Evolutionary conservation across 2,888 invertebrate genomes (phyloP).

Genomic region (Noctuana brunneofusca): DNA sequence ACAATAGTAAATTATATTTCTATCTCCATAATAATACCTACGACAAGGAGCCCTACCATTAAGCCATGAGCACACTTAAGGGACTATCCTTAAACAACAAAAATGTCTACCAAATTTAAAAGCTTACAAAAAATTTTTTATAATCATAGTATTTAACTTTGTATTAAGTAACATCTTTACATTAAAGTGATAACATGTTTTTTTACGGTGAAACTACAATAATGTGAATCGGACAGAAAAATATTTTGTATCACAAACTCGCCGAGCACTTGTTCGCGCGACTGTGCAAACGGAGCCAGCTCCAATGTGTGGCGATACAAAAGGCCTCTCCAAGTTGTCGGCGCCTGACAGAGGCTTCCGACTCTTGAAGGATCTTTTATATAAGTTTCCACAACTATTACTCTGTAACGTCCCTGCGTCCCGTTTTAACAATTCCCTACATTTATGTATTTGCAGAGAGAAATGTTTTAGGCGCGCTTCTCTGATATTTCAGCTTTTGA

Average conservation of each 20-base stretch:
- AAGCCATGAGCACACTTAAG: too few relatives aligned
- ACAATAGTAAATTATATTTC: too few relatives aligned
- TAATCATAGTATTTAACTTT: too few relatives aligned
- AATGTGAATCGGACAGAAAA: background rate
- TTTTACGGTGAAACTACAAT: too few relatives aligned
- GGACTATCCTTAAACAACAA: too few relatives aligned
- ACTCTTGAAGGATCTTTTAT: constrained; percentile 39
- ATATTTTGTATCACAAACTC: background rate
- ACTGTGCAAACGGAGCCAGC: background rate
- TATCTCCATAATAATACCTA: too few relatives aligned
- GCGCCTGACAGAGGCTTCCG: constrained; percentile 36
- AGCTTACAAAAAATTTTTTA: too few relatives aligned
- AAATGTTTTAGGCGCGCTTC: background rate
- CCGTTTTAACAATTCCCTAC: constrained; percentile 24
- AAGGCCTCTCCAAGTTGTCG: constrained; percentile 37
- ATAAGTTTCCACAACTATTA: constrained; percentile 36
- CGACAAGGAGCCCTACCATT: too few relatives aligned
- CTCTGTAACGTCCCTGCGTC: constrained; percentile 20
- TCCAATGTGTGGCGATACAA: constrained; percentile 34
- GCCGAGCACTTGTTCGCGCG: constrained; percentile 6
- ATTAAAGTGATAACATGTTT: too few relatives aligned
- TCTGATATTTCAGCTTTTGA: background rate
- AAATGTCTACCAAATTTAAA: too few relatives aligned
- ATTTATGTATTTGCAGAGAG: constrained; percentile 13
- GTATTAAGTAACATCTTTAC: too few relatives aligned